Conservation (phyloP, 1,140 invertebrate genomes). For the Pseudomyrmex sp. region DNA sequence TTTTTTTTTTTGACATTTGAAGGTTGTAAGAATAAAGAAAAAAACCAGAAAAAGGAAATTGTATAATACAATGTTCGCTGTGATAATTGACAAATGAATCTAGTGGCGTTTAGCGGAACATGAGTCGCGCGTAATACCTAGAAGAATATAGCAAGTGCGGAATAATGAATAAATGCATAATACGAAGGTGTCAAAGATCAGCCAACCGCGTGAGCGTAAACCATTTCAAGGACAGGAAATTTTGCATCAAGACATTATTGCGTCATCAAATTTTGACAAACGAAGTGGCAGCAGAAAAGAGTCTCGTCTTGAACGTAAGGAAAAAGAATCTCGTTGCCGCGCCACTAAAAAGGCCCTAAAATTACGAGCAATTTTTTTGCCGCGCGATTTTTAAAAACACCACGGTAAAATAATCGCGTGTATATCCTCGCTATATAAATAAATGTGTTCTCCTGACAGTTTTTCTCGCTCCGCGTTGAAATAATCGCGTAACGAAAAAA, state of each 20-base stretch:
- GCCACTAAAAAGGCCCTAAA: background rate
- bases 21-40: background rate
- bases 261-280: background rate
- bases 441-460: too few species aligned
- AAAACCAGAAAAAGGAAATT: background rate
- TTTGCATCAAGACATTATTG: slow-evolving; percentile 4
- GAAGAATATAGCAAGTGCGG: slow-evolving; percentile 20
- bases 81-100: background rate
- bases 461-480: too few species aligned
- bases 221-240: slow-evolving; percentile 10
- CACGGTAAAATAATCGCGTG: too few species aligned
- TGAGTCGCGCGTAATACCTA: background rate
- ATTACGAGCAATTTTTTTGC: too few species aligned
- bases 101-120: slow-evolving; percentile 9
- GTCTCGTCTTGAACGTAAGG: slow-evolving; percentile 49
- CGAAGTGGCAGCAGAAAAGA: slow-evolving; percentile 62
- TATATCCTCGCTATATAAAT: too few species aligned
- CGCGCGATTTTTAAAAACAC: too few species aligned
- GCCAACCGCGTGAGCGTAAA: slow-evolving; percentile 16
- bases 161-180: slow-evolving; percentile 37
- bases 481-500: too few species aligned
- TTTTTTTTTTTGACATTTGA: background rate
- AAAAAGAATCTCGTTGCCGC: slow-evolving; percentile 56
- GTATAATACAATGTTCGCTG: background rate
- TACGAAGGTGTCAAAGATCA: slow-evolving; percentile 42